These are phyloP conservation scores for Melinaea menophilus DNA, from an alignment of 2,888 invertebrate genomes.

Conservation along the genomic window DNA sequence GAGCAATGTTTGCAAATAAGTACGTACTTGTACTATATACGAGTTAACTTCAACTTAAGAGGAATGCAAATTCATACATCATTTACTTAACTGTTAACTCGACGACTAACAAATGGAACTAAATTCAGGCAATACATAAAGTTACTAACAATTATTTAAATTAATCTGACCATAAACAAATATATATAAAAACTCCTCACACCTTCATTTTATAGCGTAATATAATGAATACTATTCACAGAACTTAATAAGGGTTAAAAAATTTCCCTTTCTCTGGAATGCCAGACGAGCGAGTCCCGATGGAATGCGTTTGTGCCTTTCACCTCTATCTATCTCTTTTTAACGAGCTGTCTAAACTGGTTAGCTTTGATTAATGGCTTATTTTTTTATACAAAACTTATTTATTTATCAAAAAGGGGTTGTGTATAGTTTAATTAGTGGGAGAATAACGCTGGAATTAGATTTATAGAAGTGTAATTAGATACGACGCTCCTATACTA, in stretches of 20 bases:
- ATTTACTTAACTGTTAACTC: conserved; percentile 62
- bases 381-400: conserved; percentile 36
- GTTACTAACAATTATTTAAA: conserved; percentile 1
- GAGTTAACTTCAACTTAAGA: conserved; percentile 10
- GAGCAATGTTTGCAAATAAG: conserved; percentile 2
- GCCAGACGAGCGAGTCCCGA: conserved; percentile 47
- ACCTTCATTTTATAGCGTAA: conserved; percentile 40
- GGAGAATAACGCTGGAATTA: conserved; percentile 10
- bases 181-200: conserved; percentile 37
- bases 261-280: conserved; percentile 66
- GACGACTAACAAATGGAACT: conserved; percentile 31
- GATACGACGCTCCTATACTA: no score
- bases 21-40: neutral
- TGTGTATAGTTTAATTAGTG: conserved; percentile 53
- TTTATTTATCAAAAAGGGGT: conserved; percentile 41
- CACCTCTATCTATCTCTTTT: conserved; percentile 41
- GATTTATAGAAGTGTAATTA: neutral
- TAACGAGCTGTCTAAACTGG: conserved; percentile 48
- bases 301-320: conserved; percentile 65
- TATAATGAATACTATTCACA: conserved; percentile 51
- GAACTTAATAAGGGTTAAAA: conserved; percentile 50
- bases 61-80: conserved; percentile 27
- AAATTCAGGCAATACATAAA: conserved; percentile 11
- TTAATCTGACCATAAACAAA: conserved; percentile 9
- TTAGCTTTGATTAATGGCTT: conserved; percentile 66